A percentile compares a stretch with the other conserved stretches of the same genome.
These are phyloP conservation scores for Pomacea canaliculata DNA, from an alignment of 2,888 invertebrate genomes.

Conservation along the genomic window DNA sequence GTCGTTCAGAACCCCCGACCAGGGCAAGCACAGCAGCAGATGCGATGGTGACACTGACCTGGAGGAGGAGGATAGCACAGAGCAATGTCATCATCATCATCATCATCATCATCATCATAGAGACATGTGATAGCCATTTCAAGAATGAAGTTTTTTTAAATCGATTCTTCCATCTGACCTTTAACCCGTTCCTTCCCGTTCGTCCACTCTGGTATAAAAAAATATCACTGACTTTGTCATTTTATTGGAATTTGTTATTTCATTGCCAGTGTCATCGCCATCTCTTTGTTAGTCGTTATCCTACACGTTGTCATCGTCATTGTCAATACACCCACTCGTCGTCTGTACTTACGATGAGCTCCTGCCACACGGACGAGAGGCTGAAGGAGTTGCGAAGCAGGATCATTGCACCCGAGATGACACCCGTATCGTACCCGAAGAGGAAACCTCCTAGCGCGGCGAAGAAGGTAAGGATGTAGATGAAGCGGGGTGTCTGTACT, in stretches of 20 bases:
- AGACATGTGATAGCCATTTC: no score
- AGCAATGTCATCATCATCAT: no score
- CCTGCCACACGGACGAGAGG: constrained; percentile 69
- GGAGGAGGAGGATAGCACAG: background rate
- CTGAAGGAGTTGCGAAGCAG: constrained; percentile 60
- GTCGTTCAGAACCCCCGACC: constrained; percentile 72
- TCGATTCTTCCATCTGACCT: no score
- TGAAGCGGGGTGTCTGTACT: constrained; percentile 52
- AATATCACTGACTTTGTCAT: no score
- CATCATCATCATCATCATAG: no score
- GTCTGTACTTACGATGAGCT: constrained; percentile 41
- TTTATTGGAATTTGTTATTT: no score
- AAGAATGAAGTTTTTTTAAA: no score
- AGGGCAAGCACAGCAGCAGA: constrained; percentile 71
- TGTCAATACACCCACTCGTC: no score
- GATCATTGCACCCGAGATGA: constrained; percentile 72
- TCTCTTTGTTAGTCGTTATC: constrained; percentile 1
- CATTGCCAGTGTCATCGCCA: background rate
- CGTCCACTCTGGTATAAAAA: no score
- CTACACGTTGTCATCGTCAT: background rate
- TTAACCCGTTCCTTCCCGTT: no score
- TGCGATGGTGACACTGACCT: constrained; percentile 66
- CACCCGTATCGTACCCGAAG: constrained; percentile 74
- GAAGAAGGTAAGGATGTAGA: constrained; percentile 68
- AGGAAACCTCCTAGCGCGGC: constrained; percentile 72